A percentile compares a stretch with the other conserved stretches of the same genome.
Evolutionary conservation across 2,888 invertebrate genomes (phyloP).

Genomic region (Athalia cordata): DNA sequence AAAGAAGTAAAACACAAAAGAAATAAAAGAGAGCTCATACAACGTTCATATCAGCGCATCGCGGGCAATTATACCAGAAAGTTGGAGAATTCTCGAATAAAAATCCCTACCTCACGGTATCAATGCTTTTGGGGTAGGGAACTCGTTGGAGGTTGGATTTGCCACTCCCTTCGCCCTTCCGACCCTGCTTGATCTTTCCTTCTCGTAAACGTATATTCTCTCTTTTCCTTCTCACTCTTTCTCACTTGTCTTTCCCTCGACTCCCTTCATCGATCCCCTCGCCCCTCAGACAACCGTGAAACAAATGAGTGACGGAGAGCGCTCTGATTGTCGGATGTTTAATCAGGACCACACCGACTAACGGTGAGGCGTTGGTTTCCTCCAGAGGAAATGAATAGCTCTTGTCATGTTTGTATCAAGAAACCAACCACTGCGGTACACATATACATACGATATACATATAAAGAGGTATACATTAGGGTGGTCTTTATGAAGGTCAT

Average conservation of each 20-base stretch:
- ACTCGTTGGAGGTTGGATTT: slow-evolving; percentile 16
- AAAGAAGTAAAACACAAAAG: not conserved
- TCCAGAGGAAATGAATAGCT: slow-evolving; percentile 15
- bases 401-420: slow-evolving; percentile 32
- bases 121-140: slow-evolving; percentile 2
- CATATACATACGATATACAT: too few species aligned
- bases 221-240: not conserved
- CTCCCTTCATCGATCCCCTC: not conserved
- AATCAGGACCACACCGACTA: slow-evolving; percentile 39
- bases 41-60: slow-evolving; percentile 3
- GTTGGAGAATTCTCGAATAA: slow-evolving; percentile 13
- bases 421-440: not conserved
- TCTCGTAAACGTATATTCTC: not conserved
- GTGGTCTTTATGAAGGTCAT: too few species aligned
- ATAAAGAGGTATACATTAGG: too few species aligned
- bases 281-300: slow-evolving; percentile 25
- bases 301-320: slow-evolving; percentile 38
- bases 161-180: not conserved
- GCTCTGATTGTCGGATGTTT: slow-evolving; percentile 40
- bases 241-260: not conserved
- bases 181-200: slow-evolving; percentile 14
- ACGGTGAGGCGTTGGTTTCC: slow-evolving; percentile 14
- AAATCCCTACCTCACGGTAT: not conserved
- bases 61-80: slow-evolving; percentile 5
- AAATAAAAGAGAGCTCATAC: not conserved